Base-by-base conservation (phyloP, 2,113 vertebrate species). In the Dicaeum eximium region DNA sequence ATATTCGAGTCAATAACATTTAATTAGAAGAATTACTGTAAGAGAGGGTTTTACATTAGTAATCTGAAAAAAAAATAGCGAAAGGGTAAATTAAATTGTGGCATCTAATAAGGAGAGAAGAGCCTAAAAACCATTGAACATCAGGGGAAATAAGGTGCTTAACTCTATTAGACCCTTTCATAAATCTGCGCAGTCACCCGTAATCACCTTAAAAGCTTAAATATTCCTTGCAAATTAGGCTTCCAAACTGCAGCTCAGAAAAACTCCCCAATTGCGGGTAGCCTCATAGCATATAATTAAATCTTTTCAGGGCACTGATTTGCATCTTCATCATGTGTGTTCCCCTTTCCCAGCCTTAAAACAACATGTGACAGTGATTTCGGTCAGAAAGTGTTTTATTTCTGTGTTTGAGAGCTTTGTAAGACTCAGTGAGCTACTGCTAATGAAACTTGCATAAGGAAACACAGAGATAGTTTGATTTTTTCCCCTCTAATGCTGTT, bases 361-460 rank as follows among this genome's bases (percentile, higher is more conserved):
- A 80, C 38, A 74, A 21, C 8, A 15, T 13, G 6, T 56, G 54
- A 12, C 35, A 70, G 38, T 0, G 0, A 35, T 80, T 88, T 62
- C 1, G 10, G 27, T 35, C 67, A 58, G 47, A 65, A 80, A 48
- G 20, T 67, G 3, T 70, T 86, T 50, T 40, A 24, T 92, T 73
- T 88, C 60, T 2, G 2, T 15, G 33, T 60, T 40, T 61, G 65
- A 58, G 65, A 78, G 13, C 54, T 90, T 80, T 78, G 35, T 70
- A 54, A 86, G 54, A n/a, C 38, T 74, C 38, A 24, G 40, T 44
- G 75, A 88, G 74, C 30, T 70, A 11, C 11, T 37, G 27, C 35
- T 88, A 71, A 77, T 74, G 77, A 86, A 93, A 84, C 51, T 80
- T 48, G 51, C 45, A 86, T 71, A 80, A 74, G n/a, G 60, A 70